phyloP scores from a whole-genome alignment of 2,888 invertebrate genomes.

The Criorhina ranunculi region DNA sequence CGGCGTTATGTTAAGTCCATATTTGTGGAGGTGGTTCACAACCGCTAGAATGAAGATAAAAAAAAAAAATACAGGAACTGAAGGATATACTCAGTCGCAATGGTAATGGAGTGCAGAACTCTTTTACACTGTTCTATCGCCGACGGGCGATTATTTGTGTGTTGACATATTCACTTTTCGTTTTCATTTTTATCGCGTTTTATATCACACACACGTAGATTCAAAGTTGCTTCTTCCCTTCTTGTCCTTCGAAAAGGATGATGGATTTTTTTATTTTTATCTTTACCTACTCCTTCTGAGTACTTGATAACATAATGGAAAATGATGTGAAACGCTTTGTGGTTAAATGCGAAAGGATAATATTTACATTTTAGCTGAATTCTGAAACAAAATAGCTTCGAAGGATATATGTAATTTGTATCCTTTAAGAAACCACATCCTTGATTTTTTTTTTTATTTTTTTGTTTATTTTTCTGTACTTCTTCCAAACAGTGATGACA shows the following conservation, averaged over 20 bases:
- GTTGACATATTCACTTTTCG: constrained; percentile 40
- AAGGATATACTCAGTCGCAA: constrained; percentile 5
- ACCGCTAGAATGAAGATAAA: neutral
- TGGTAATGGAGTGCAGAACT: neutral
- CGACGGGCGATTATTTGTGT: constrained; percentile 28
- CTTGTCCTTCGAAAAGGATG: neutral
- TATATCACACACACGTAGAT: neutral
- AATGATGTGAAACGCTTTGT: constrained; percentile 39
- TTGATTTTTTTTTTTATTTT: no score
- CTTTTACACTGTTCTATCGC: constrained; percentile 14
- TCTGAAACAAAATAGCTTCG: constrained; percentile 8
- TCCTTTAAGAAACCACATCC: constrained; percentile 24
- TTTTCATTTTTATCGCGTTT: constrained; percentile 5
- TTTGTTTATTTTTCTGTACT: neutral
- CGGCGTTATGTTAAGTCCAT: neutral
- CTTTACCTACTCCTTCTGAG: constrained; percentile 4
- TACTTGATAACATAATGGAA: constrained; percentile 58
- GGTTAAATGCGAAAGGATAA: constrained; percentile 42
- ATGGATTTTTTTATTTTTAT: neutral
- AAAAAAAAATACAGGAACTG: neutral
- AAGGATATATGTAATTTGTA: constrained; percentile 9
- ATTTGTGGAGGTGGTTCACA: neutral
- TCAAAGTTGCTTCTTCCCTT: neutral
- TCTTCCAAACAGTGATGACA: constrained; percentile 3
- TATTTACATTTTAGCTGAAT: constrained; percentile 20